A percentile compares a stretch with the other conserved stretches of the same genome.
Conservation (phyloP, 2,888 invertebrate species). For the Temnothorax ravouxi region DNA sequence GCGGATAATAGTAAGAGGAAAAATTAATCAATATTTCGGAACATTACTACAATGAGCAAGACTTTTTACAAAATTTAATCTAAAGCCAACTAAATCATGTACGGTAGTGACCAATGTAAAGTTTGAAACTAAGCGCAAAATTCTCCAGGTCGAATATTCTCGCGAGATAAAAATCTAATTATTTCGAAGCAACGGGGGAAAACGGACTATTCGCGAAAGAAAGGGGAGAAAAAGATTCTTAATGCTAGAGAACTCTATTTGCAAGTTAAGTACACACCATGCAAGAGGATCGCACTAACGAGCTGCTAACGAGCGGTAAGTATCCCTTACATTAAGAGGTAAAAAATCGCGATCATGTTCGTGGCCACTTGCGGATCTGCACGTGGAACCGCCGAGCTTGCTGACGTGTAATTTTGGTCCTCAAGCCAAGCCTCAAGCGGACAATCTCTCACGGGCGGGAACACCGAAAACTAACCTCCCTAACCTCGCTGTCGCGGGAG, state of each 20-base stretch:
- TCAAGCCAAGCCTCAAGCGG: no score
- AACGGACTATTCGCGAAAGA: neutral
- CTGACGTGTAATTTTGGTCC: conserved; percentile 17
- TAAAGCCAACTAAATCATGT: neutral
- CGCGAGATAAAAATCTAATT: neutral
- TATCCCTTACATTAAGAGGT: conserved; percentile 55
- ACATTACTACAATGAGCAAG: neutral
- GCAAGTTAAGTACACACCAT: conserved; percentile 38
- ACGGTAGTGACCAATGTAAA: neutral
- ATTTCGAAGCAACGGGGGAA: neutral
- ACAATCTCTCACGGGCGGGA: neutral
- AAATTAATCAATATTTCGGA: neutral
- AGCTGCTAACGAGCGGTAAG: neutral
- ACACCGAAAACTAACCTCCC: no score
- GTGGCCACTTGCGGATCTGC: neutral
- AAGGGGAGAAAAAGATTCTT: neutral
- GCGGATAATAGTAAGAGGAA: no score
- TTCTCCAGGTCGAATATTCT: neutral
- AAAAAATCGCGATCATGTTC: conserved; percentile 44
- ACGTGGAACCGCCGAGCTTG: conserved; percentile 4
- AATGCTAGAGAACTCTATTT: conserved; percentile 5
- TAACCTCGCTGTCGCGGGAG: no score
- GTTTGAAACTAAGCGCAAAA: neutral
- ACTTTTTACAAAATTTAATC: neutral
- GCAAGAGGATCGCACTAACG: conserved; percentile 22